Evolutionary conservation across 2,888 invertebrate genomes (phyloP).

Genomic region (Epinotia brunnichana): DNA sequence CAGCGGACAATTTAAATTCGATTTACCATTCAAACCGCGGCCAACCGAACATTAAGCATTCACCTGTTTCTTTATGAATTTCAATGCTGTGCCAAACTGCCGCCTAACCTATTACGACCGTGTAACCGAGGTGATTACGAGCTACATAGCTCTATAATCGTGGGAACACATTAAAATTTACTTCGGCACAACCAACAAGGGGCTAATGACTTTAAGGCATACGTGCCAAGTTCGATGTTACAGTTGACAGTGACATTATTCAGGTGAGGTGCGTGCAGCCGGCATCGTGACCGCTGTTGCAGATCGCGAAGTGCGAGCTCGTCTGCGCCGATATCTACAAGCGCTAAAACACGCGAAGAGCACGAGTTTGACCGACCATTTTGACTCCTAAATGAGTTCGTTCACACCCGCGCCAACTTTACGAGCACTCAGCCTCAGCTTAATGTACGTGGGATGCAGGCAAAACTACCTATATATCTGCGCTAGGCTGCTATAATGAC

Average conservation of each 20-base stretch:
- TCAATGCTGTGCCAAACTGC: constrained; percentile 37
- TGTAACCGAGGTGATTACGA: constrained; percentile 30
- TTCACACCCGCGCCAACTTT: constrained; percentile 71
- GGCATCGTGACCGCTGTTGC: constrained; percentile 56
- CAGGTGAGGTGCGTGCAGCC: constrained; percentile 52
- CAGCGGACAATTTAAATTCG: constrained; percentile 40
- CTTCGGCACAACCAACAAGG: constrained; percentile 39
- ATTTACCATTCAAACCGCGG: constrained; percentile 40
- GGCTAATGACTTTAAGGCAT: constrained; percentile 40
- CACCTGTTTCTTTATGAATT: constrained; percentile 42
- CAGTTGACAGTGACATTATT: constrained; percentile 51
- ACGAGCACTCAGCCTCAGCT: constrained; percentile 66
- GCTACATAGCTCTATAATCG: constrained; percentile 39
- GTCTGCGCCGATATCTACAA: constrained; percentile 57
- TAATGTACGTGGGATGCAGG: constrained; percentile 66
- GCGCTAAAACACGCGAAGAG: constrained; percentile 54
- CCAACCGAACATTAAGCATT: constrained; percentile 34
- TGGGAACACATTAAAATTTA: constrained; percentile 42
- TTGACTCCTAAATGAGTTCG: constrained; percentile 79
- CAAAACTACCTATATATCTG: constrained; percentile 52
- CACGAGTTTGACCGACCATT: constrained; percentile 65
- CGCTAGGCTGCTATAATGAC: constrained; percentile 49
- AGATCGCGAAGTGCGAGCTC: constrained; percentile 56
- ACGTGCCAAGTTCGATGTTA: constrained; percentile 44
- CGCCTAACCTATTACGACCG: constrained; percentile 17